Percentiles rank a stretch among this genome's conserved stretches.
These are phyloP conservation scores for Sinosuthora webbiana DNA, from an alignment of 2,113 vertebrate genomes.

Conservation along the genomic window DNA sequence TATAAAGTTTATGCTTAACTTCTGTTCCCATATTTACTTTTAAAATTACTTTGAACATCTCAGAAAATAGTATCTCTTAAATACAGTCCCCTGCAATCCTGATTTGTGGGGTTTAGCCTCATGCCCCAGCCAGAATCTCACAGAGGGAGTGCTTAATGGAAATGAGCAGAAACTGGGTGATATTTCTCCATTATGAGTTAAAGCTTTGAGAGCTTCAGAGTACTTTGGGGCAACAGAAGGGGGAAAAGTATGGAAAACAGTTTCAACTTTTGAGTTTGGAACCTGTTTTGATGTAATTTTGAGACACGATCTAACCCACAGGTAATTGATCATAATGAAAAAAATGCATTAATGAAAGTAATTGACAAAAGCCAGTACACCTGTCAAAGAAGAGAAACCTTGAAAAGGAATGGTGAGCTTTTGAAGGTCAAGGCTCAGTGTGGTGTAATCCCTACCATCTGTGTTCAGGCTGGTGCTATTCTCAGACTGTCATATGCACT, in stretches of 20 bases:
- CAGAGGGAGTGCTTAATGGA: background rate
- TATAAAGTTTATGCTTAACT: constrained; percentile 13
- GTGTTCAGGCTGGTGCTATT: constrained; percentile 75
- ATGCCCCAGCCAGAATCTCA: background rate
- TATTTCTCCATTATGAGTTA: background rate
- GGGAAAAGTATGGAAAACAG: background rate
- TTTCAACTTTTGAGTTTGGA: background rate
- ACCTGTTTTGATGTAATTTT: constrained; percentile 22
- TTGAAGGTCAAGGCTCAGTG: constrained; percentile 77
- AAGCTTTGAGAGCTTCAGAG: background rate
- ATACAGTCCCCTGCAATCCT: background rate
- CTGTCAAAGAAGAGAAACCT: constrained; percentile 76
- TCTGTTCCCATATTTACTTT: background rate
- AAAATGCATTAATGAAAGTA: constrained; percentile 72
- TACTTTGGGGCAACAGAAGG: background rate
- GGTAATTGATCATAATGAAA: constrained; percentile 59
- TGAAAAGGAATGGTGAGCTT: constrained; percentile 72
- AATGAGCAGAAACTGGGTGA: background rate
- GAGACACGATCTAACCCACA: background rate
- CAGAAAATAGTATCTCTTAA: constrained; percentile 1
- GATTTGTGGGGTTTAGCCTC: background rate
- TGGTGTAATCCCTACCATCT: constrained; percentile 82
- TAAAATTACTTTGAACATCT: background rate
- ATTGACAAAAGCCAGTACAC: constrained; percentile 74
- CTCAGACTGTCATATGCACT: constrained; percentile 71